These are phyloP conservation scores for Acrobasis consociella DNA, from an alignment of 2,888 invertebrate species.

Conservation along the genomic window DNA sequence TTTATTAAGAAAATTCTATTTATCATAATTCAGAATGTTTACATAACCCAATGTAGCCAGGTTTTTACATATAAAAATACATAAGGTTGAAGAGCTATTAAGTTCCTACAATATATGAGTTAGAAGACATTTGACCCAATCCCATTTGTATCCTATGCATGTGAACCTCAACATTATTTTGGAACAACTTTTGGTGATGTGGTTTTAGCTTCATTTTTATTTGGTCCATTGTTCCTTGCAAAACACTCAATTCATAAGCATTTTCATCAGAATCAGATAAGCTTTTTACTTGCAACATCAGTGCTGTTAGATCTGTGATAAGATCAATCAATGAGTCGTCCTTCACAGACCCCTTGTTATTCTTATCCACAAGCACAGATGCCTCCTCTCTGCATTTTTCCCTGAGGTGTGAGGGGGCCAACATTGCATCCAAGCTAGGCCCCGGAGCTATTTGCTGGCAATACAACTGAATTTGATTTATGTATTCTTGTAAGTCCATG, in stretches of 20 bases:
- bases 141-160: constrained; percentile 94
- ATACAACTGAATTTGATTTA: constrained; percentile 92
- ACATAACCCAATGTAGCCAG: neutral
- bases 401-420: constrained; percentile 93
- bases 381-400: constrained; percentile 95
- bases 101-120: constrained; percentile 53
- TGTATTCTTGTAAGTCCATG: constrained; percentile 91
- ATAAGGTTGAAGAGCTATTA: constrained; percentile 30
- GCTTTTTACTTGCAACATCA: constrained; percentile 94
- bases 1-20: constrained; percentile 18
- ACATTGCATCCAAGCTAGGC: constrained; percentile 92
- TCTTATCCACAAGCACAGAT: constrained; percentile 88
- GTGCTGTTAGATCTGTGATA: constrained; percentile 93
- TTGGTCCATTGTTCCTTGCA: constrained; percentile 95
- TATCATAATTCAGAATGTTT: constrained; percentile 27
- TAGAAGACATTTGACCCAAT: constrained; percentile 72
- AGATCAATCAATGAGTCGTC: constrained; percentile 87
- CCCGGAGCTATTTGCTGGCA: constrained; percentile 95
- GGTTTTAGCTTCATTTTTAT: constrained; percentile 91
- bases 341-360: constrained; percentile 84
- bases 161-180: constrained; percentile 95
- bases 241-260: constrained; percentile 94
- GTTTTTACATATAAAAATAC: no score
- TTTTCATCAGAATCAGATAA: constrained; percentile 91
- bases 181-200: constrained; percentile 89